phyloP scores from a whole-genome alignment of 2,113 vertebrate genomes.

The Brachyistius frenatus region DNA sequence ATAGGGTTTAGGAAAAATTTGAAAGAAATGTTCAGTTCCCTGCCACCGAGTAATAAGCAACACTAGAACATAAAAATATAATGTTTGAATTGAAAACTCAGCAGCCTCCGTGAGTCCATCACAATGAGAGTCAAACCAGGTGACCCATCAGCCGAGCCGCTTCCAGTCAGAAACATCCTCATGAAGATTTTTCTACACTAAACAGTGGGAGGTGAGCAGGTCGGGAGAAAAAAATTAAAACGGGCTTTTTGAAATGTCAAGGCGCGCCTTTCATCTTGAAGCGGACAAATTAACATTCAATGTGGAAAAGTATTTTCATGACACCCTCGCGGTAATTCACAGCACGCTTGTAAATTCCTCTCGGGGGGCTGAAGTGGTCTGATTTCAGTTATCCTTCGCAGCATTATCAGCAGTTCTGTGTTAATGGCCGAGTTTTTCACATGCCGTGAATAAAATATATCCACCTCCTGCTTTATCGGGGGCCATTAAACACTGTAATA shows the following conservation, averaged over 20 bases:
- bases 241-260: conserved; percentile 23
- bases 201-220: not conserved
- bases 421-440: conserved; percentile 51
- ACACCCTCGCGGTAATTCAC: conserved; percentile 45
- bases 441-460: conserved; percentile 65
- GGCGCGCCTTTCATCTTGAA: not conserved
- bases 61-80: too few relatives aligned
- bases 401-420: conserved; percentile 57
- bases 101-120: too few relatives aligned
- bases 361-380: conserved; percentile 20
- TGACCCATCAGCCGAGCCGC: too few relatives aligned
- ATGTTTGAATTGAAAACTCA: too few relatives aligned
- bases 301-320: conserved; percentile 25
- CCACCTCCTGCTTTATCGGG: conserved; percentile 58
- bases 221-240: not conserved
- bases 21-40: too few relatives aligned
- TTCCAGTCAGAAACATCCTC: not conserved
- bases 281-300: conserved; percentile 21
- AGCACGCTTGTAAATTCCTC: conserved; percentile 24
- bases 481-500: conserved; percentile 64
- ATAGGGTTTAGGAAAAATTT: too few relatives aligned
- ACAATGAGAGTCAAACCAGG: too few relatives aligned
- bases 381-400: conserved; percentile 36
- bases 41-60: too few relatives aligned
- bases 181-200: not conserved